These are phyloP conservation scores for Agrochola lota DNA, from an alignment of 2,888 invertebrate genomes.

Conservation along the genomic window DNA sequence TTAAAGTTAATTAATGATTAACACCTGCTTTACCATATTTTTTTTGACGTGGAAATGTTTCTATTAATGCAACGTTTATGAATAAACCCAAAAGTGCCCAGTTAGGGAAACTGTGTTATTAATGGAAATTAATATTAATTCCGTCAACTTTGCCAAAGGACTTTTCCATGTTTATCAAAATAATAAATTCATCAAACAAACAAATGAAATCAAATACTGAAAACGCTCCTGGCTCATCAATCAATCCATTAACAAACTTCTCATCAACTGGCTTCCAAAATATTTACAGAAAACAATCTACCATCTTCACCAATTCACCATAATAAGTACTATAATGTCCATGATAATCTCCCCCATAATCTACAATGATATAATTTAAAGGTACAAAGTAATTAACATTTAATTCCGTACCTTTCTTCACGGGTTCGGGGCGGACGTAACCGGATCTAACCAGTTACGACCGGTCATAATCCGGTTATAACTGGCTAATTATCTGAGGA, in stretches of 20 bases:
- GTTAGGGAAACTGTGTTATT: background rate
- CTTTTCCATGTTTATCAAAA: background rate
- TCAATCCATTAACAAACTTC: constrained; percentile 30
- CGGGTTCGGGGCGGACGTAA: constrained; percentile 52
- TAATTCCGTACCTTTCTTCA: constrained; percentile 57
- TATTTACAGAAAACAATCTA: background rate
- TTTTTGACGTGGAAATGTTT: no score
- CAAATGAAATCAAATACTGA: background rate
- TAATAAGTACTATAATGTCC: constrained; percentile 4
- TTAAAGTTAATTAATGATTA: no score
- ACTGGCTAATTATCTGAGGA: constrained; percentile 52
- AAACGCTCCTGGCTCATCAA: constrained; percentile 1
- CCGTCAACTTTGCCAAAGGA: background rate
- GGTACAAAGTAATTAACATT: constrained; percentile 57
- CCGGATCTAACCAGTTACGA: constrained; percentile 61
- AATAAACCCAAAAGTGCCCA: background rate
- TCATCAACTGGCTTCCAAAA: background rate
- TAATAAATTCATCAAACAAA: constrained; percentile 19
- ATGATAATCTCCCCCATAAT: constrained; percentile 34
- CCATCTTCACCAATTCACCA: background rate
- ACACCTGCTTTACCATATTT: no score
- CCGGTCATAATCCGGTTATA: constrained; percentile 59
- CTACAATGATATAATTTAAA: constrained; percentile 41
- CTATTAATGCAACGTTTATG: no score
- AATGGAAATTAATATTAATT: constrained; percentile 11